Conservation (phyloP, 2,888 invertebrate genomes). For the Andrena bicolor region DNA sequence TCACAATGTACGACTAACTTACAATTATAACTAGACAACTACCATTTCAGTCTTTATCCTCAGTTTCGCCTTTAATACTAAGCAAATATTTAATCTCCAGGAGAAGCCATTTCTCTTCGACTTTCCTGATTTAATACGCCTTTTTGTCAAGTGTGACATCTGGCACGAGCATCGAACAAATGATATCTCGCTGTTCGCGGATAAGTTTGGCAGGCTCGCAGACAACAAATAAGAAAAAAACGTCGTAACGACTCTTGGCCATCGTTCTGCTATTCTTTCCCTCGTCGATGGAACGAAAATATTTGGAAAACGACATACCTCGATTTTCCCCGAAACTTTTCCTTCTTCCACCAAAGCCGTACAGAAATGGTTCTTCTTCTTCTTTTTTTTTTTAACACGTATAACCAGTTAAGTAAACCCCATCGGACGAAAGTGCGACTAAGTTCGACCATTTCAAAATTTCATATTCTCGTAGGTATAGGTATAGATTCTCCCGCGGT, state of each 20-base stretch:
- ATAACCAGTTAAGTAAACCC: background rate
- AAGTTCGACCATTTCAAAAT: background rate
- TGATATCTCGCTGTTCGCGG: background rate
- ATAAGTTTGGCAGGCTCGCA: background rate
- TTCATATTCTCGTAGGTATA: background rate
- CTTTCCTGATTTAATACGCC: background rate
- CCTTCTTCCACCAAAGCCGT: background rate
- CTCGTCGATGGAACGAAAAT: background rate
- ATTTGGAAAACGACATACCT: background rate
- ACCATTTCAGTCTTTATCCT: background rate
- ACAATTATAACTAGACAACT: too few species aligned
- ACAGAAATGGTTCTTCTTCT: background rate
- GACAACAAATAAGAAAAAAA: conserved; percentile 11
- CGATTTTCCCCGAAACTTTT: background rate
- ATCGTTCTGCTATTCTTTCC: background rate
- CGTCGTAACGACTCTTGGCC: conserved; percentile 8
- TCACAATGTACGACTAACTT: too few species aligned
- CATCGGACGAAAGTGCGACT: background rate
- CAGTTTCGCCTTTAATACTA: background rate
- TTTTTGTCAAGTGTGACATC: conserved; percentile 1
- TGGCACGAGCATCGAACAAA: conserved; percentile 2
- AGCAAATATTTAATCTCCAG: background rate
- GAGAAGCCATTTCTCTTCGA: background rate
- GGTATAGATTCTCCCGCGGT: background rate
- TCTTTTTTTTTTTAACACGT: too few species aligned